Conservation (phyloP, 2,113 vertebrate species). For the Aegithalos caudatus region DNA sequence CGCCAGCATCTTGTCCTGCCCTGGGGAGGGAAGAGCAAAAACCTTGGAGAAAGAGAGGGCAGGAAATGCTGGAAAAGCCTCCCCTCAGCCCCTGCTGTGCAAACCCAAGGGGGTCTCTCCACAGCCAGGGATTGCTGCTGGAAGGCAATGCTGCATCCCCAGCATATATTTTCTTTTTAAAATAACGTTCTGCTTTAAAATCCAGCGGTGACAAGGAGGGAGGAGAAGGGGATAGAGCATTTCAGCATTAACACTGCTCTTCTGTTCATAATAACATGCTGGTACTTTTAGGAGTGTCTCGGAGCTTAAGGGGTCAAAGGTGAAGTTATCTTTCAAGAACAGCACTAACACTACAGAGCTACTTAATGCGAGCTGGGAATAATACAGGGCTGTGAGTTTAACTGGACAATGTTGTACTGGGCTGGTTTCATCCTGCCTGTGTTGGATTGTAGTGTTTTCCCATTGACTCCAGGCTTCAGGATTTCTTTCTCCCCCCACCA, state of each 20-base stretch:
- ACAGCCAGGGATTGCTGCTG: neutral
- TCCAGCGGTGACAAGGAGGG: neutral
- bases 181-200: slow-evolving; percentile 25
- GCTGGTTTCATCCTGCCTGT: slow-evolving; percentile 31
- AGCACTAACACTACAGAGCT: slow-evolving; percentile 55
- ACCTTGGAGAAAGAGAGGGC: neutral
- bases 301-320: slow-evolving; percentile 52
- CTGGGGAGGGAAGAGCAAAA: neutral
- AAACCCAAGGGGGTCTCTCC: neutral
- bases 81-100: neutral
- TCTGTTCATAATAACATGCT: slow-evolving; percentile 43
- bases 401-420: slow-evolving; percentile 27
- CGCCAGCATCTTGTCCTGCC: rapidly evolving
- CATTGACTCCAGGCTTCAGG: neutral
- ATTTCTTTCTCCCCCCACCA: rapidly evolving
- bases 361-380: slow-evolving; percentile 31
- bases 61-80: neutral
- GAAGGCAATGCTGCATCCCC: neutral
- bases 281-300: slow-evolving; percentile 51
- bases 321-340: slow-evolving; percentile 63
- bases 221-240: slow-evolving; percentile 59
- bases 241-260: slow-evolving; percentile 24
- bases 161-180: neutral
- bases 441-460: neutral
- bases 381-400: slow-evolving; percentile 21